Evolutionary conservation across 2,797 vertebrate genomes (phyloP).

Genomic region (Crenichthys baileyi): DNA sequence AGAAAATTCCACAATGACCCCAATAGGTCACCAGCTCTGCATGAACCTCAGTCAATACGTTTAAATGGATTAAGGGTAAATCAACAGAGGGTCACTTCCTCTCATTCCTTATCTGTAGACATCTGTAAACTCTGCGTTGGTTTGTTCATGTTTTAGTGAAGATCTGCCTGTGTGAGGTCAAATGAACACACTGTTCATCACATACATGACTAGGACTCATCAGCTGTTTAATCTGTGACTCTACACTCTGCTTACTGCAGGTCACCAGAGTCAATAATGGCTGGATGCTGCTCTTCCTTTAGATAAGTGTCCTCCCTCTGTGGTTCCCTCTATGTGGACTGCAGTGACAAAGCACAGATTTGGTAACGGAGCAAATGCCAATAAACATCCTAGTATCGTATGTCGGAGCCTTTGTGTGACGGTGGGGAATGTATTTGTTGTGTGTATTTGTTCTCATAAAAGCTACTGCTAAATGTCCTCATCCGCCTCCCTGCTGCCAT

Average conservation of each 20-base stretch:
- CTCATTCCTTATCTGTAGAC: conserved; percentile 40
- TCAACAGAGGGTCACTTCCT: conserved; percentile 46
- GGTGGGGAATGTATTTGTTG: conserved; percentile 39
- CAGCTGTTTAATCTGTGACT: conserved; percentile 49
- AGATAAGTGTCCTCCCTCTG: conserved; percentile 50
- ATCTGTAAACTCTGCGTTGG: conserved; percentile 45
- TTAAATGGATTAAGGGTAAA: conserved; percentile 52
- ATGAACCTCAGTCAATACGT: conserved; percentile 49
- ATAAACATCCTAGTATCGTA: conserved; percentile 38
- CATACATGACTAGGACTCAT: conserved; percentile 22
- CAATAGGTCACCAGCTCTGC: conserved; percentile 27
- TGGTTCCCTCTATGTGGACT: conserved; percentile 1
- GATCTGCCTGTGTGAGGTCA: conserved; percentile 28
- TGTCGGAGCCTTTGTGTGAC: conserved; percentile 51
- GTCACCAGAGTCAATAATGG: conserved; percentile 63
- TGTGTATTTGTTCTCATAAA: conserved; percentile 42
- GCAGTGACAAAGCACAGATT: conserved; percentile 23
- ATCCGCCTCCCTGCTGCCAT: conserved; percentile 38
- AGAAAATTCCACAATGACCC: conserved; percentile 52
- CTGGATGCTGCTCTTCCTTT: conserved; percentile 53
- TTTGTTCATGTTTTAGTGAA: conserved; percentile 26
- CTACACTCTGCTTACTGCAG: conserved; percentile 43
- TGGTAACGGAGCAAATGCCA: conserved; percentile 36
- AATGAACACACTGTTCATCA: conserved; percentile 28
- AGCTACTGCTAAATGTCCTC: conserved; percentile 37